These are phyloP conservation scores for Diaphora mendica DNA, from an alignment of 2,888 invertebrate genomes.

Conservation along the genomic window DNA sequence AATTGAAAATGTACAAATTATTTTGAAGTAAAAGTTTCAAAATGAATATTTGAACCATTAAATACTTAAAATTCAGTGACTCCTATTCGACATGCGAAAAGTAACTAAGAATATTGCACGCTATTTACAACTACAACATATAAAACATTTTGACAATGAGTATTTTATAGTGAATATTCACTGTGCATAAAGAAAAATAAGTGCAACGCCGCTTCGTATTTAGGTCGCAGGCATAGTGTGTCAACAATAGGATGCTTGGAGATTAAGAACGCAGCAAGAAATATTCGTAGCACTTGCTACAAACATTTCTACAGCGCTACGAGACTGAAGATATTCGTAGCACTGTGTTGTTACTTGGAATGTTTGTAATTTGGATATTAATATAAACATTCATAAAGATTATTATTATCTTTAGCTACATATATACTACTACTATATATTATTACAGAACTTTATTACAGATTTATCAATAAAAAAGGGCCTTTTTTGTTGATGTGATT, in stretches of 20 bases:
- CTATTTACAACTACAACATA: background rate
- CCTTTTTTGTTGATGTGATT: too few species aligned
- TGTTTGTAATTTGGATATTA: background rate
- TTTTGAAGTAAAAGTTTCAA: background rate
- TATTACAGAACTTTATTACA: too few species aligned
- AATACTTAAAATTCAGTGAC: background rate
- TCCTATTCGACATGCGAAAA: background rate
- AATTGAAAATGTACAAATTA: too few species aligned
- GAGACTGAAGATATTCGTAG: slow-evolving; percentile 24
- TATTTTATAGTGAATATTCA: slow-evolving; percentile 5
- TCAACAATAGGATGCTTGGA: slow-evolving; percentile 68
- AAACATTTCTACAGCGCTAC: slow-evolving; percentile 22
- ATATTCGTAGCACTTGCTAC: slow-evolving; percentile 33
- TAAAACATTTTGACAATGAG: background rate
- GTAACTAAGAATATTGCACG: background rate
- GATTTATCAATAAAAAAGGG: too few species aligned
- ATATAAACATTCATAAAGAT: background rate
- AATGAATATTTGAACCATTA: background rate
- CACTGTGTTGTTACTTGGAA: slow-evolving; percentile 6
- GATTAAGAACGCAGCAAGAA: slow-evolving; percentile 64
- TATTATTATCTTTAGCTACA: background rate
- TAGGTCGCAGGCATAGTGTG: slow-evolving; percentile 66
- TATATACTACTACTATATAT: too few species aligned
- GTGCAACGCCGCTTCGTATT: slow-evolving; percentile 55
- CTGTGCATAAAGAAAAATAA: slow-evolving; percentile 8